Percentiles rank a stretch among this genome's conserved stretches.
Evolutionary conservation across 2,888 invertebrate species (phyloP).

Genomic region (Phyllotreta cruciferae): DNA sequence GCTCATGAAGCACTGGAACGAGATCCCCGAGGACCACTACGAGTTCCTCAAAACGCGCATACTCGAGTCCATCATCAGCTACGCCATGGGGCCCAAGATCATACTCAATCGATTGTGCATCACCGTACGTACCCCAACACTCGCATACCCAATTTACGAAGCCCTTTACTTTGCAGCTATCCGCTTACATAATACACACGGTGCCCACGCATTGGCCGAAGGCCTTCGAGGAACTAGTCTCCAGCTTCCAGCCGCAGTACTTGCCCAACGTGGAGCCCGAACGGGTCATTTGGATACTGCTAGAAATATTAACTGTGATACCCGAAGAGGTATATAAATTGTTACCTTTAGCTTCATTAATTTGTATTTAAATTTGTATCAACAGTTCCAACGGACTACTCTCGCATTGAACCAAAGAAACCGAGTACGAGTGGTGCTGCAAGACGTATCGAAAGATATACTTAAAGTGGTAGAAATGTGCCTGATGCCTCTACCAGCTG

Average conservation of each 20-base stretch:
- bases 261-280: slow-evolving; percentile 67
- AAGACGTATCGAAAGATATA: slow-evolving; percentile 60
- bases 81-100: slow-evolving; percentile 82
- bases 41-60: slow-evolving; percentile 79
- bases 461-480: slow-evolving; percentile 59
- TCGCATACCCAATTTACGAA: slow-evolving; percentile 10
- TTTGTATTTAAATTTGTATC: slow-evolving; percentile 62
- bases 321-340: slow-evolving; percentile 78
- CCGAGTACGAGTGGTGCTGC: slow-evolving; percentile 57
- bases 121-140: slow-evolving; percentile 81
- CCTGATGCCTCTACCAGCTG: slow-evolving; percentile 54
- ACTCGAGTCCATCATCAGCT: slow-evolving; percentile 77
- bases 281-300: slow-evolving; percentile 70
- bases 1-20: slow-evolving; percentile 85
- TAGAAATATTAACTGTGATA: slow-evolving; percentile 85
- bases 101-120: slow-evolving; percentile 87
- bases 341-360: too few species aligned
- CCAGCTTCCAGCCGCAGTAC: slow-evolving; percentile 61
- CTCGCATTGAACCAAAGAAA: slow-evolving; percentile 58
- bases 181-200: slow-evolving; percentile 80
- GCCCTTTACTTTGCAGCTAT: slow-evolving; percentile 69
- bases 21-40: slow-evolving; percentile 82
- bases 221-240: slow-evolving; percentile 78
- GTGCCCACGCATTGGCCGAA: slow-evolving; percentile 66
- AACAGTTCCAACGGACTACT: slow-evolving; percentile 61